phyloP scores from a whole-genome alignment of 2,113 vertebrate species.

The Taurulus bubalis region DNA sequence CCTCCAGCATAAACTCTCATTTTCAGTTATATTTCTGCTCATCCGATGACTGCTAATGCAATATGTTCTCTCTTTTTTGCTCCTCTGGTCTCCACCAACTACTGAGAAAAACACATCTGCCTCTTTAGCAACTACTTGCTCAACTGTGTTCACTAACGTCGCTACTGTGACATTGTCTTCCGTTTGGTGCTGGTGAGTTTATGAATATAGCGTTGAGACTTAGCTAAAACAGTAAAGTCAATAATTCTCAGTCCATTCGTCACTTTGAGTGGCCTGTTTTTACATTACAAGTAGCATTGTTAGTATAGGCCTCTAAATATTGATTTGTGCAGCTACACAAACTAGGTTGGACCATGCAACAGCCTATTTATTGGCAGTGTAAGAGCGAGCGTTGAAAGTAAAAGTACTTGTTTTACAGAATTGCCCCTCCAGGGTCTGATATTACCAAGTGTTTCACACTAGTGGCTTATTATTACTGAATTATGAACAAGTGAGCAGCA shows the following conservation, averaged over 20 bases:
- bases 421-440: not conserved
- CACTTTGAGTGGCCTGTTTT: not conserved
- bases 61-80: too few relatives aligned
- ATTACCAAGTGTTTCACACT: not conserved
- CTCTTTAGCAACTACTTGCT: not conserved
- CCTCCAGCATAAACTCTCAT: not conserved
- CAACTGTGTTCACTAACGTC: not conserved
- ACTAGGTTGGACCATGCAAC: not conserved
- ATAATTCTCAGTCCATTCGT: not conserved
- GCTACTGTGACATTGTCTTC: not conserved
- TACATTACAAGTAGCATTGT: not conserved
- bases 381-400: not conserved
- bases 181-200: too few relatives aligned
- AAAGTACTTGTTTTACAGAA: not conserved
- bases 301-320: not conserved
- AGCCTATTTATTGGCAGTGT: not conserved
- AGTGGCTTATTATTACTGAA: not conserved
- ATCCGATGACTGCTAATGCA: not conserved
- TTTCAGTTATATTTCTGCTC: not conserved
- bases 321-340: not conserved
- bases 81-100: too few relatives aligned
- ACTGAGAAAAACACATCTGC: too few relatives aligned
- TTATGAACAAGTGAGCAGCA: not conserved
- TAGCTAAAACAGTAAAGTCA: not conserved
- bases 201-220: not conserved